A percentile compares a stretch with the other conserved stretches of the same genome.
Evolutionary conservation across 2,797 vertebrate species (phyloP).

Genomic region (Rhincodon typus): DNA sequence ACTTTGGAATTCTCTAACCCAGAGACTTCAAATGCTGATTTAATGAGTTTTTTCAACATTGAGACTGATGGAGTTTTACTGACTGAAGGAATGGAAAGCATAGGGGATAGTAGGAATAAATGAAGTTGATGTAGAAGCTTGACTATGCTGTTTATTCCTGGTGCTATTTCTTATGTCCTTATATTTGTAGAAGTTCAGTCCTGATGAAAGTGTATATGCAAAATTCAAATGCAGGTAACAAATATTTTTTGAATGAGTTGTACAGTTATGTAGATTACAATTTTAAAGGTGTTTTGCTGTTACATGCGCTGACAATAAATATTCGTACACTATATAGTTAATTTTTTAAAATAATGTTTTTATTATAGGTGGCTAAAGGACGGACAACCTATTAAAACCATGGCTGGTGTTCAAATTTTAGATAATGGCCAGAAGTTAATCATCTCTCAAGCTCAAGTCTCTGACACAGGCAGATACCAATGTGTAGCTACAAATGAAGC

Average conservation of each 20-base stretch:
- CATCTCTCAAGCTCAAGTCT: slow-evolving; percentile 71
- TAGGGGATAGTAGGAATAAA: not conserved
- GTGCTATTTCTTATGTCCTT: not conserved
- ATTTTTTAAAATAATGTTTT: not conserved
- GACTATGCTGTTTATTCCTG: not conserved
- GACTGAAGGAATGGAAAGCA: not conserved
- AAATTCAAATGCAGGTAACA: not conserved
- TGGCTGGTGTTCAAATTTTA: slow-evolving; percentile 61
- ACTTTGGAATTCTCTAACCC: not conserved
- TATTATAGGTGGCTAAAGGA: slow-evolving; percentile 75
- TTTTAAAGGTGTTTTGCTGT: not conserved
- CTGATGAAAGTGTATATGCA: not conserved
- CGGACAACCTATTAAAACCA: slow-evolving; percentile 63
- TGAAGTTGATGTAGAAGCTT: not conserved
- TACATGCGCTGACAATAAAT: not conserved
- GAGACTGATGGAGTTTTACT: not conserved
- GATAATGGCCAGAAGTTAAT: slow-evolving; percentile 70
- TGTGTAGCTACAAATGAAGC: slow-evolving; percentile 83
- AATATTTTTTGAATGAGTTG: not conserved
- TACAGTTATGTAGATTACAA: not conserved
- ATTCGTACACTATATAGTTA: not conserved
- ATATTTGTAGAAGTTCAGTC: not conserved
- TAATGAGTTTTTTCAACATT: not conserved
- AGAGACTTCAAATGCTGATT: not conserved
- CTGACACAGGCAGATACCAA: slow-evolving; percentile 76